Percentiles rank a stretch among this genome's conserved stretches.
Conservation (phyloP, 2,797 vertebrate genomes). For the Setipinna tenuifilis region DNA sequence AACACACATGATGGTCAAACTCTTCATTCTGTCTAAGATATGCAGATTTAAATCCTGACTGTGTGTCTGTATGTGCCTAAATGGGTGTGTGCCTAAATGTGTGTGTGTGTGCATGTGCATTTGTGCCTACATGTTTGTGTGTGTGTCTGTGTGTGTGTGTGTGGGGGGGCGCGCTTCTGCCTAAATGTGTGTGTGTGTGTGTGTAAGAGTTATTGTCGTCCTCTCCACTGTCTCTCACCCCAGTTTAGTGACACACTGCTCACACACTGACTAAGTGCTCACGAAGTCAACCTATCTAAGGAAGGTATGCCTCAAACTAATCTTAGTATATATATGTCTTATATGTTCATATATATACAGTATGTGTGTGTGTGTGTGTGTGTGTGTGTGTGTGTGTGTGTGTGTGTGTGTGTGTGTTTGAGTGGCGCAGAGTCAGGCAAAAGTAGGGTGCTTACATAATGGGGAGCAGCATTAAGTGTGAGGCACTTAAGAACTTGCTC, state of each 20-base stretch:
- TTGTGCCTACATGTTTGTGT: no score
- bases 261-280: neutral
- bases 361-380: no score
- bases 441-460: constrained; percentile 49
- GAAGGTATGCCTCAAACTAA: constrained; percentile 15
- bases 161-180: no score
- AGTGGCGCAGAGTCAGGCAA: constrained; percentile 31
- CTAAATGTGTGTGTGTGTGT: no score
- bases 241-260: neutral
- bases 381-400: neutral
- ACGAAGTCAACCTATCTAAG: neutral
- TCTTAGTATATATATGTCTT: neutral
- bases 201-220: neutral
- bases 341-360: no score
- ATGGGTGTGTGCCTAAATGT: no score
- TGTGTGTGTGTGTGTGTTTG: neutral
- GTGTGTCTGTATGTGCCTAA: neutral
- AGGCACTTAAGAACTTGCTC: constrained; percentile 43
- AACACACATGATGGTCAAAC: neutral
- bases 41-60: neutral
- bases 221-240: neutral
- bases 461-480: constrained; percentile 42
- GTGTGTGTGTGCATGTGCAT: no score
- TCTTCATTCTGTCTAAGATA: neutral
- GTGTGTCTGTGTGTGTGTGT: no score